phyloP scores from a whole-genome alignment of 53 echinoderm and acorn worm genomes.

The Hippasteria phrygiana region DNA sequence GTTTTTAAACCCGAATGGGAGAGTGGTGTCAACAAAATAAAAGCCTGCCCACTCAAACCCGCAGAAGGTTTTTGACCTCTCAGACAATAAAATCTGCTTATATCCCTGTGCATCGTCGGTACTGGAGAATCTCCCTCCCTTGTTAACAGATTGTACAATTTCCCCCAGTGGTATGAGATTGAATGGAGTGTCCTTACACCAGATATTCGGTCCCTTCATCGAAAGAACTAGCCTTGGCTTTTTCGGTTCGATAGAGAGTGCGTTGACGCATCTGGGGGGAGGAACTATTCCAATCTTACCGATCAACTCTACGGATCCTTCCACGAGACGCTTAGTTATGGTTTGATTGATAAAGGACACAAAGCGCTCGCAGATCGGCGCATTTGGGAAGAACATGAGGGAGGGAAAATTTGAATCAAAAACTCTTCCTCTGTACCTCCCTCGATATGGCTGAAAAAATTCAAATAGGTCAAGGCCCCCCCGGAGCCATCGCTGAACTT shows the following conservation, averaged over 20 bases:
- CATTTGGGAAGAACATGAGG: background rate
- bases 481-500: no score
- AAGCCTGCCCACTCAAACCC: conserved; percentile 40
- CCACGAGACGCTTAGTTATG: background rate
- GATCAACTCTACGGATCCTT: background rate
- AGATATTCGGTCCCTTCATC: conserved; percentile 5
- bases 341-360: no score
- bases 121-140: no score
- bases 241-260: background rate
- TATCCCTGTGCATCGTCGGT: no score
- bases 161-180: background rate
- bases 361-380: conserved; percentile 9
- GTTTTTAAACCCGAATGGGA: conserved; percentile 6
- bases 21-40: conserved; percentile 20
- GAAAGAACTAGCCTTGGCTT: conserved; percentile 5
- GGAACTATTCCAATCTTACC: background rate
- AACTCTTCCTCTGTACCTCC: no score
- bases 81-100: background rate
- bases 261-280: conserved; percentile 3
- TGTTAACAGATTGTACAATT: no score
- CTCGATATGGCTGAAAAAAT: no score
- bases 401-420: background rate
- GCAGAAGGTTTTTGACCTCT: background rate
- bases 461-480: background rate
- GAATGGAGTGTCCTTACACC: conserved; percentile 20